Base-by-base conservation (phyloP, 2,113 vertebrate species). In the Rhineura floridana region DNA sequence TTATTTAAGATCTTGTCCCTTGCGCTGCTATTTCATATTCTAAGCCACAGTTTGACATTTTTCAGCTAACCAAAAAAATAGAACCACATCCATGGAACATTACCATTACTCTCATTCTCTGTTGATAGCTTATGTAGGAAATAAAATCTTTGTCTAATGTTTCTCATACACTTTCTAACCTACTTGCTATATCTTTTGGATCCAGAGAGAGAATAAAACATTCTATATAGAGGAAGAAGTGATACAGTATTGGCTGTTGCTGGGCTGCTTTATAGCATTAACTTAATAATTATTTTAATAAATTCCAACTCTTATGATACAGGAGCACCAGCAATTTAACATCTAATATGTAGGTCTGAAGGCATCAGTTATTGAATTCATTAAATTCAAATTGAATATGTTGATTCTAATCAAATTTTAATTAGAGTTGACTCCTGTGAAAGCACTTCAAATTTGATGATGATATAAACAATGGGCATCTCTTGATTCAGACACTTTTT, bases 341-440 rank as follows among this genome's bases (percentile, higher is more conserved):
- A 76, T 52, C 52, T 76, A 76, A 46, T 62, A 42, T 44, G 52
- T 75, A n/a, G 39, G 55, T 39, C n/a, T 63, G 52, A 85, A 76
- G 25, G 39, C 70, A 76, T 85, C 70, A 75, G 3, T 12, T 44
- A 52, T 63, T 85, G 50, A 23, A 85, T 42, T 59, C 52, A 75
- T 84, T 73, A 84, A 73, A 2, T 75, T n/a, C 23, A 84, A 46
- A 59, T 75, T 76, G 52, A 33, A 75, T 85, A 62, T 46, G 30
- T 77, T 62, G 70, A 85, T 76, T 85, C 19, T 76, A 85, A 85
- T 76, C 55, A n/a, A 63, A 85, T 46, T 46, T 85, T 85, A 42
- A 62, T 59, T 59, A 75, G 50, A 39, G 28, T 46, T 62, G 70
- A 76, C 8, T 62, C 39, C 30, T 76, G 0, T 46, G 70, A 63